Conservation (phyloP, 2,797 vertebrate genomes). For the Lagodon rhomboides region DNA sequence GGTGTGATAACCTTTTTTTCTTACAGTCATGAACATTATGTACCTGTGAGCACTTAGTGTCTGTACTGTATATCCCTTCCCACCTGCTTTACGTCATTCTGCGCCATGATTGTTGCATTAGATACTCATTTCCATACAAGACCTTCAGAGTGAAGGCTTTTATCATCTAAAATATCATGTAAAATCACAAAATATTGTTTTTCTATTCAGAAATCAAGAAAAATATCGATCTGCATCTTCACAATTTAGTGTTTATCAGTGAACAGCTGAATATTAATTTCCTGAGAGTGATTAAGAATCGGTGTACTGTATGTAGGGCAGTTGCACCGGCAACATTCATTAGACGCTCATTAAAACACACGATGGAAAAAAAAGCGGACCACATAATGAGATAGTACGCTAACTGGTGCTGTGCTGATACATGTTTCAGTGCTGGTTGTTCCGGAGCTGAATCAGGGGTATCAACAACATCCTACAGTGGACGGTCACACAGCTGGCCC, state of each 20-base stretch:
- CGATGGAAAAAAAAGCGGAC: conserved; percentile 11
- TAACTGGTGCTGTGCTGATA: conserved; percentile 20
- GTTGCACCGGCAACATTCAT: conserved; percentile 35
- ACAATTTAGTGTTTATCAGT: conserved; percentile 2
- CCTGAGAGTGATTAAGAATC: conserved; percentile 47
- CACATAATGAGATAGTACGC: conserved; percentile 7
- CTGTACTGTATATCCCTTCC: conserved; percentile 2
- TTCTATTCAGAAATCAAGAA: background rate
- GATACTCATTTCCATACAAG: background rate
- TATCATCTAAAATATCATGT: background rate
- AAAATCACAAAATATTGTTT: background rate
- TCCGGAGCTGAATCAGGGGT: conserved; percentile 32
- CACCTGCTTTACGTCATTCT: background rate
- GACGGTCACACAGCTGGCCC: conserved; percentile 38
- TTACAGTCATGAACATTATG: conserved; percentile 14
- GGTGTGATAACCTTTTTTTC: conserved; percentile 35
- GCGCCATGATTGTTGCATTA: background rate
- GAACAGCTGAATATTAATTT: conserved; percentile 53
- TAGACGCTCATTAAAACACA: conserved; percentile 51
- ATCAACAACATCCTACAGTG: conserved; percentile 37
- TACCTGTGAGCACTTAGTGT: conserved; percentile 6
- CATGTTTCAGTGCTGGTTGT: conserved; percentile 10
- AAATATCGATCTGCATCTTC: background rate
- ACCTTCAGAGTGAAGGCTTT: background rate
- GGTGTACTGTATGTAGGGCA: conserved; percentile 57